Conservation (phyloP, 2,113 vertebrate genomes). For the Channa argus region DNA sequence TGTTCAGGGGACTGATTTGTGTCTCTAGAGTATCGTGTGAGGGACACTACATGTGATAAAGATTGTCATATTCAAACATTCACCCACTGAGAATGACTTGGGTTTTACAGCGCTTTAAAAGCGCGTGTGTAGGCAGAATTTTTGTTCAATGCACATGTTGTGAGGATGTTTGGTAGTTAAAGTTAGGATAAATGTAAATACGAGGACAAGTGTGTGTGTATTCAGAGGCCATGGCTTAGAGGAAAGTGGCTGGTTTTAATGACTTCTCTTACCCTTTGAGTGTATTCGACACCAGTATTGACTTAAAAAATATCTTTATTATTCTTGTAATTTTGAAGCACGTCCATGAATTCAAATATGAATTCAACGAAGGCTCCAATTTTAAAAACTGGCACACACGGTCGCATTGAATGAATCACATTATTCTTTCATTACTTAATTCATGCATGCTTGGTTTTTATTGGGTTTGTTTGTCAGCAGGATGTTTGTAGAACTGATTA, state of each 20-base stretch:
- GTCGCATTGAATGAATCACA: constrained; percentile 11
- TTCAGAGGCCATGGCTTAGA: constrained; percentile 29
- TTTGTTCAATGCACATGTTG: no score
- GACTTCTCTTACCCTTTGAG: background rate
- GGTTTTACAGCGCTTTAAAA: background rate
- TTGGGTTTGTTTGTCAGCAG: constrained; percentile 15
- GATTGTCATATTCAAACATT: no score
- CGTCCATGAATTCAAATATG: background rate
- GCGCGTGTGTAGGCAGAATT: background rate
- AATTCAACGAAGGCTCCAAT: background rate
- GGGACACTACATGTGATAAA: no score
- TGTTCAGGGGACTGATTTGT: no score
- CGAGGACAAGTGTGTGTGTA: no score
- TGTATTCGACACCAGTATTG: background rate
- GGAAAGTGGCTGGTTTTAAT: background rate
- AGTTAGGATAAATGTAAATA: no score
- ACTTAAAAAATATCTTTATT: background rate
- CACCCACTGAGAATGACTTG: constrained; percentile 6
- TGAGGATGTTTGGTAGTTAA: no score
- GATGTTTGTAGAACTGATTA: constrained; percentile 23
- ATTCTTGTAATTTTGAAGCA: background rate
- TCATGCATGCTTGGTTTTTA: constrained; percentile 10
- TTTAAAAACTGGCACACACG: background rate
- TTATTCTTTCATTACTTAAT: constrained; percentile 29
- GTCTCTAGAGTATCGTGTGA: no score